Evolutionary conservation across 2,797 vertebrate genomes (phyloP).

Genomic region (Hydrophis major): DNA sequence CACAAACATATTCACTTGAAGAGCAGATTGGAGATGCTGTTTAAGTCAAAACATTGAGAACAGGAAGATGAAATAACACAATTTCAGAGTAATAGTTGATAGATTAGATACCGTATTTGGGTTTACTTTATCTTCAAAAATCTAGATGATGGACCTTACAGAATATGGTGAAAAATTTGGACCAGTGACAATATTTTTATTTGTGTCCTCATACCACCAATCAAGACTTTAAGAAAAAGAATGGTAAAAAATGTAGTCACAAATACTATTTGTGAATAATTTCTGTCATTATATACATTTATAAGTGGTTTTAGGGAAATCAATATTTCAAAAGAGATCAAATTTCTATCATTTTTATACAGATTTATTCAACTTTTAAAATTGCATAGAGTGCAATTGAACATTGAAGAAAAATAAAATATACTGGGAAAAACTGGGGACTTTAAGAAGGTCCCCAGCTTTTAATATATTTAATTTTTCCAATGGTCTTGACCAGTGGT

Average conservation of each 20-base stretch:
- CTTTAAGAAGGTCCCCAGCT: not conserved
- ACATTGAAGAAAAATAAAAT: not conserved
- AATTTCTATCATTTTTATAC: not conserved
- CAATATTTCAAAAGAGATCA: not conserved
- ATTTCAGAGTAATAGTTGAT: not conserved
- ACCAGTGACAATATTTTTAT: not conserved
- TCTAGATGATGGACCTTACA: not conserved
- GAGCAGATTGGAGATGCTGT: constrained; percentile 91
- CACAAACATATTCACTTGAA: constrained; percentile 90
- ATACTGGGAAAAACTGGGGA: not conserved
- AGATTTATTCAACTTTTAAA: not conserved
- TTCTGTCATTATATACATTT: not conserved
- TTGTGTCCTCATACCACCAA: not conserved
- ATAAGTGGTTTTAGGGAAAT: not conserved
- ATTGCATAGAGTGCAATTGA: not conserved
- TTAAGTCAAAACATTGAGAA: constrained; percentile 60
- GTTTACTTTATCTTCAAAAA: not conserved
- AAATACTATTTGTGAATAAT: not conserved
- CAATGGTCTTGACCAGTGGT: not conserved
- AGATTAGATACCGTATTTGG: not conserved
- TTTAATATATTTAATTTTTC: not conserved
- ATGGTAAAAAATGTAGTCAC: not conserved
- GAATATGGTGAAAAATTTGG: not conserved
- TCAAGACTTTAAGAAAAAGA: not conserved
- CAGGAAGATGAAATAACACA: constrained; percentile 23